phyloP scores from a whole-genome alignment of 2,797 vertebrate species.

The Ibycter americanus region DNA sequence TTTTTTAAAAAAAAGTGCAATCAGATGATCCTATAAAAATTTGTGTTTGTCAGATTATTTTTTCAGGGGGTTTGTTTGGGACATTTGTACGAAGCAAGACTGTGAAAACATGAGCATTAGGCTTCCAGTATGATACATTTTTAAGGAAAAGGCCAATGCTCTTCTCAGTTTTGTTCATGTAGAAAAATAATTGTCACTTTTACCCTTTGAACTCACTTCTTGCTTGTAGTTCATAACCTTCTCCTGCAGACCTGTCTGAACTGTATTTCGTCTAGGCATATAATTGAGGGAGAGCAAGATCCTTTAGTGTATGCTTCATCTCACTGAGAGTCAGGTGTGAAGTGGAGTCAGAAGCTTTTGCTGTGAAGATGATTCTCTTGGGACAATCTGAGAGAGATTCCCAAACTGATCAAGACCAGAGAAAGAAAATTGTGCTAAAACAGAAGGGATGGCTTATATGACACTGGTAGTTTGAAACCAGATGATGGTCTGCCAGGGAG shows the following conservation, averaged over 20 bases:
- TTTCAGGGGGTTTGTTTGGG: background rate
- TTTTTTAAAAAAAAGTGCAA: background rate
- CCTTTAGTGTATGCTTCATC: background rate
- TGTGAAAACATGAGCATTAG: background rate
- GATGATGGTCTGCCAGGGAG: background rate
- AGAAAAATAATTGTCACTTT: slow-evolving; percentile 30
- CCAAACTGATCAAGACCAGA: background rate
- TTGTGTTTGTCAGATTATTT: background rate
- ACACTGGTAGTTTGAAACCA: background rate
- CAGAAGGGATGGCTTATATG: background rate
- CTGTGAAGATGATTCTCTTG: background rate
- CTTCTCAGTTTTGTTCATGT: slow-evolving; percentile 1
- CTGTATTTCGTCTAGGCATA: background rate
- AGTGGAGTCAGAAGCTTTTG: slow-evolving; percentile 2
- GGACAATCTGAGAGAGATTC: background rate
- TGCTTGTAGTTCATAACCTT: slow-evolving; percentile 18
- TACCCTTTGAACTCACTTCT: slow-evolving; percentile 3
- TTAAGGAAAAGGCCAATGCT: background rate
- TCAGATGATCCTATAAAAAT: background rate
- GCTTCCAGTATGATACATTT: background rate
- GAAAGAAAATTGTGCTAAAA: slow-evolving; percentile 25
- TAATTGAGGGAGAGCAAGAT: background rate
- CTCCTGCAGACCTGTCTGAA: background rate
- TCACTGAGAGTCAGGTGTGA: slow-evolving; percentile 13
- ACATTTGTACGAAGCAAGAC: background rate